Evolutionary conservation across 2,113 vertebrate genomes (phyloP).

Genomic region (Cyprinodon tularosa): DNA sequence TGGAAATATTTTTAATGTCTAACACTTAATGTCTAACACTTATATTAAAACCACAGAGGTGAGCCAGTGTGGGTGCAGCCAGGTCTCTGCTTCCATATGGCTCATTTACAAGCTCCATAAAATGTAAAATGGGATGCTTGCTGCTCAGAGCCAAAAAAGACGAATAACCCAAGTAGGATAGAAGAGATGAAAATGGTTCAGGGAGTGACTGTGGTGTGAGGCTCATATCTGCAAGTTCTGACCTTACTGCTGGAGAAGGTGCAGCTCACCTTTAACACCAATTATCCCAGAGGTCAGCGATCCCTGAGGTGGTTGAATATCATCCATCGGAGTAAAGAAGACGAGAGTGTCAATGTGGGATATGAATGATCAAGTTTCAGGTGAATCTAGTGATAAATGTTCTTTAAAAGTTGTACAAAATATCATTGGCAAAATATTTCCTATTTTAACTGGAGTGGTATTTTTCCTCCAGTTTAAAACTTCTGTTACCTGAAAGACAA

Average conservation of each 20-base stretch:
- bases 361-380: conserved; percentile 21
- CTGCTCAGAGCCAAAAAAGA: conserved; percentile 44
- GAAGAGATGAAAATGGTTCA: conserved; percentile 40
- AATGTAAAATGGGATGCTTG: conserved; percentile 47
- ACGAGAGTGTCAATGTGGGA: conserved; percentile 10
- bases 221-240: conserved; percentile 30
- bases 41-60: conserved; percentile 31
- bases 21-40: conserved; percentile 41
- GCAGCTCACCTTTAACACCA: conserved; percentile 55
- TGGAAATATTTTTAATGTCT: conserved; percentile 28
- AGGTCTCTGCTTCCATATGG: conserved; percentile 47
- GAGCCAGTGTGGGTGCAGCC: conserved; percentile 38
- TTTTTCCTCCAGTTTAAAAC: conserved; percentile 8
- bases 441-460: background rate
- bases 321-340: conserved; percentile 33
- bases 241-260: conserved; percentile 3
- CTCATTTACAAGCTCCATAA: conserved; percentile 49
- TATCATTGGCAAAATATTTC: background rate
- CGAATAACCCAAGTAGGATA: conserved; percentile 16
- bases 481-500: background rate
- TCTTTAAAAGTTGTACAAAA: background rate
- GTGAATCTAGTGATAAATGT: background rate
- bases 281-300: conserved; percentile 33
- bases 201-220: conserved; percentile 24
- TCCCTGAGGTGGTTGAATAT: conserved; percentile 5